Evolutionary conservation across 2,888 invertebrate species (phyloP), one percentile per base, ranked within the genome.

Genomic region (Cordilura impudica): DNA sequence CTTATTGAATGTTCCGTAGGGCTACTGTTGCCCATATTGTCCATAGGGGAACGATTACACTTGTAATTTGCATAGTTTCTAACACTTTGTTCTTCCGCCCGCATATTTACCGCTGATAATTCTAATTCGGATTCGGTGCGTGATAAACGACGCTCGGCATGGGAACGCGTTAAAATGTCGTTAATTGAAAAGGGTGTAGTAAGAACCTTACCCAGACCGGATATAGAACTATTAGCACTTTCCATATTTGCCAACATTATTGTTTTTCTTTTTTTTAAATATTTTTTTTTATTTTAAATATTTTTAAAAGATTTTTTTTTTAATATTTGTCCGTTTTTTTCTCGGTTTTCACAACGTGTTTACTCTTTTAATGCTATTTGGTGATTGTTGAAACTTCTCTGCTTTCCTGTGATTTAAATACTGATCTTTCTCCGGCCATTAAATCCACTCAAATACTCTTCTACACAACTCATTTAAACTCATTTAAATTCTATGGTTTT

Each of bases 131-230:
- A 83, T 75, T 84, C 84, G 45, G 84, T 70, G 72, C 85, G 84
- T 81, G 84, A 86, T 4, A 83, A 58, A 12, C 86, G 84, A 7
- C 81, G 67, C 21, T 81, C 78, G 10, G 12, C 77, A 65, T 73
- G 74, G 80, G 75, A 75, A 63, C 89, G 86, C n/a, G 93, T 93
- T 85, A 94, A 88, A 87, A 94, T 94, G 84, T 94, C 94, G 84
- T 94, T 94, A 69, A 94, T 94, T 8, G 94, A 94, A 89, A 94
- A 94, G 35, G 94, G 94, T 8, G 94, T 94, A 8, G 91, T 90
- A 2, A 89, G 84, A 31, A 85, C 85, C 83, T 89, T 89, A 81
- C 85, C 87, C 14, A 87, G 83, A 49, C 86, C 84, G 77, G 87
- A 84, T 73, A 86, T 80, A 18, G 84, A 84, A 78, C 86, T 72